These are phyloP conservation scores for Thinocorus orbignyianus DNA, from an alignment of 2,113 vertebrate species.

Conservation along the genomic window DNA sequence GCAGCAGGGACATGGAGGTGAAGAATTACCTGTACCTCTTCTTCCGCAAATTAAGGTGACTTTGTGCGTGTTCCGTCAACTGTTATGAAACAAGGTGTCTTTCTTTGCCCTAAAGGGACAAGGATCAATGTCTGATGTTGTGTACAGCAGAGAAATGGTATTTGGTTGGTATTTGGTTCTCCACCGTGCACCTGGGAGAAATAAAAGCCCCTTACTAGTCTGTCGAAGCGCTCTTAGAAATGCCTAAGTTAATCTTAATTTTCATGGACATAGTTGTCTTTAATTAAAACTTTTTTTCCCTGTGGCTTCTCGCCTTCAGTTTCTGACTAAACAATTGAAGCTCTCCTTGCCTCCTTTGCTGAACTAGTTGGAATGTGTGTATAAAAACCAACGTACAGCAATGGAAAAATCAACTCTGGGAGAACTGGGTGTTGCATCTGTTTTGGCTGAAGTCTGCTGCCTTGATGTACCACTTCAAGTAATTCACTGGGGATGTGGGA, in stretches of 20 bases:
- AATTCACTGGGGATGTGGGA: background rate
- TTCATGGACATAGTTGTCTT: slow-evolving; percentile 35
- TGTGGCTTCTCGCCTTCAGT: background rate
- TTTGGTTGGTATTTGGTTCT: background rate
- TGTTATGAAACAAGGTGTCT: background rate
- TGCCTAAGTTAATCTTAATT: slow-evolving; percentile 13
- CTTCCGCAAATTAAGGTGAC: background rate
- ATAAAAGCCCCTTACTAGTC: background rate
- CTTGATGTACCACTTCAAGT: background rate
- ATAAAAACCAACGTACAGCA: background rate
- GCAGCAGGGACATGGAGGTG: background rate
- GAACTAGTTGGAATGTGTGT: background rate
- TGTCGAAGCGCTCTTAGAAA: slow-evolving; percentile 16
- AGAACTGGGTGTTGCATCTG: background rate
- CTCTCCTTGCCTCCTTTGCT: background rate
- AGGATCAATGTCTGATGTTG: background rate
- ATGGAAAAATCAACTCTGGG: background rate
- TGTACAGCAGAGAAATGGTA: background rate
- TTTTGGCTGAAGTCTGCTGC: background rate
- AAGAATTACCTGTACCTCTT: background rate
- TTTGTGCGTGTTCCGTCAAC: background rate
- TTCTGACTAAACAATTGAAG: slow-evolving; percentile 2
- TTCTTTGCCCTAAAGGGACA: background rate
- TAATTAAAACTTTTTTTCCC: slow-evolving; percentile 57
- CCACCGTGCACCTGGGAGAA: background rate